phyloP scores from a whole-genome alignment of 2,797 vertebrate species.

The Acanthopagrus latus region DNA sequence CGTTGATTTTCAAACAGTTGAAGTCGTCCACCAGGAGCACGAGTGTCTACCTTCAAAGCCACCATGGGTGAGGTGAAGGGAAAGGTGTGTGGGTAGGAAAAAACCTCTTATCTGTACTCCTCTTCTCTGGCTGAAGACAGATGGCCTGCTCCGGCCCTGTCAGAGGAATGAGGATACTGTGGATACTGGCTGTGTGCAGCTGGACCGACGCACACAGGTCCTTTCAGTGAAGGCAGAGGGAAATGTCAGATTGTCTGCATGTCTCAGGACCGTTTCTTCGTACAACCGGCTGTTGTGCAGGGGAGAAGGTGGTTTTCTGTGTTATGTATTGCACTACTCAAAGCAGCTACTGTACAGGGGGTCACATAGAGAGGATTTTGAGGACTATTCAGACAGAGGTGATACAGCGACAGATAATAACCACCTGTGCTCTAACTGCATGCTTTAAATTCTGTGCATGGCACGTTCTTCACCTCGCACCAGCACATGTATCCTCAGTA shows the following conservation, averaged over 20 bases:
- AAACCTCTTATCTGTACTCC: conserved; percentile 47
- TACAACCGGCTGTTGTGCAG: not conserved
- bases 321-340: not conserved
- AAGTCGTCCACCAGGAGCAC: conserved; percentile 13
- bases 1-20: conserved; percentile 28
- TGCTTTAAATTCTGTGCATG: no score
- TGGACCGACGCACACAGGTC: conserved; percentile 24
- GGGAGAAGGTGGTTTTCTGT: no score
- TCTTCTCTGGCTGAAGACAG: conserved; percentile 57
- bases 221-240: conserved; percentile 19
- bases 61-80: conserved; percentile 25
- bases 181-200: conserved; percentile 33
- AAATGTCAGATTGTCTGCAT: conserved; percentile 8
- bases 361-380: not conserved
- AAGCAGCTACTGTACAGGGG: not conserved
- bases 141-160: conserved; percentile 44
- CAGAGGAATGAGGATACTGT: conserved; percentile 26
- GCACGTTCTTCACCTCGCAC: not conserved
- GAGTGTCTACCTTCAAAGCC: conserved; percentile 40
- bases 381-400: not conserved
- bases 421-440: no score
- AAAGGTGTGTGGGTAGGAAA: conserved; percentile 16
- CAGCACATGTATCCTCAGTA: not conserved
- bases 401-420: not conserved
- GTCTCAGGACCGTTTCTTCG: not conserved